Conservation (phyloP, 2,888 invertebrate species). For the Lucinisca nassula region DNA sequence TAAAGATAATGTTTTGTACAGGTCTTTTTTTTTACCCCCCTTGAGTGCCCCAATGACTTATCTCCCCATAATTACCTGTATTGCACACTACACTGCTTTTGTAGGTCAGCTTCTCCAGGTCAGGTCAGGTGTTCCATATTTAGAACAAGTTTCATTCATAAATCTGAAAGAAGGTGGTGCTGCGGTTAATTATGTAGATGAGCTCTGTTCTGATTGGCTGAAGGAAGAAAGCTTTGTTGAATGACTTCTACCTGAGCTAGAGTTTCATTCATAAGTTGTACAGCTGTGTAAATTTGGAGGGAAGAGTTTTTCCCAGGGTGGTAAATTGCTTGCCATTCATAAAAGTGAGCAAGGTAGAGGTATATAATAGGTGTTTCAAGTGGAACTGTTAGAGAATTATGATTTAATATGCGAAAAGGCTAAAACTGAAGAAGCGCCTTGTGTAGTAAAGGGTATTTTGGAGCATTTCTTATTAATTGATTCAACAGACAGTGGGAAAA, state of each 20-base stretch:
- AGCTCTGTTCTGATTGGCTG: slow-evolving; percentile 71
- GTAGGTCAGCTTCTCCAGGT: slow-evolving; percentile 62
- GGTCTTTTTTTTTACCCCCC: neutral
- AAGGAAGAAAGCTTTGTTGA: slow-evolving; percentile 23
- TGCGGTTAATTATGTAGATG: slow-evolving; percentile 73
- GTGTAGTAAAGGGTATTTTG: neutral
- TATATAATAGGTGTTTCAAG: slow-evolving; percentile 17
- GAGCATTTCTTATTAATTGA: slow-evolving; percentile 1
- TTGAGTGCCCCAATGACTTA: neutral
- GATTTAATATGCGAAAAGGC: slow-evolving; percentile 14
- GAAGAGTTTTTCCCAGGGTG: slow-evolving; percentile 71
- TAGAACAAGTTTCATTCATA: slow-evolving; percentile 74
- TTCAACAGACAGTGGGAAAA: slow-evolving; percentile 4
- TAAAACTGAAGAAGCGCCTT: neutral
- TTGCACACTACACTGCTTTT: slow-evolving; percentile 56
- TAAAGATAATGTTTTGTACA: neutral
- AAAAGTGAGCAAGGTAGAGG: slow-evolving; percentile 25
- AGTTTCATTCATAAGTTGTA: slow-evolving; percentile 71
- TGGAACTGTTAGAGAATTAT: slow-evolving; percentile 2
- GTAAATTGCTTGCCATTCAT: slow-evolving; percentile 64
- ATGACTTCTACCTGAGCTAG: slow-evolving; percentile 33
- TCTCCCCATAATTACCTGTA: slow-evolving; percentile 31
- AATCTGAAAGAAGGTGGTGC: slow-evolving; percentile 62
- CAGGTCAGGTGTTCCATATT: slow-evolving; percentile 68
- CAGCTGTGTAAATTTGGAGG: slow-evolving; percentile 72